These are phyloP conservation scores for Coregonus suidteri DNA, from an alignment of 2,797 vertebrate genomes.

Conservation along the genomic window DNA sequence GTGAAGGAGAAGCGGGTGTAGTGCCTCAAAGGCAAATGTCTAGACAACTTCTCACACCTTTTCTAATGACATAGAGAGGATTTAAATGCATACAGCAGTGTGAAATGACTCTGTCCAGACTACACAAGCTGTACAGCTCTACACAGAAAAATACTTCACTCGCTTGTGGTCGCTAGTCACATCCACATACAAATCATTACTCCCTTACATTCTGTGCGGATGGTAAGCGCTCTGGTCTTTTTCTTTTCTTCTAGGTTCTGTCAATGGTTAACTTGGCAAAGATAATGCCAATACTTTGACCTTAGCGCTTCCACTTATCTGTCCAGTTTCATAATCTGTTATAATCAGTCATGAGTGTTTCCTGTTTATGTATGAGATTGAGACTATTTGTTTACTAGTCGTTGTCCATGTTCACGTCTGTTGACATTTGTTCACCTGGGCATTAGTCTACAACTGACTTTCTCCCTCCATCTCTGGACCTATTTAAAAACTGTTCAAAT, in stretches of 20 bases:
- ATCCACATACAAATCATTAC: not conserved
- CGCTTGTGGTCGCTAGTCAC: no score
- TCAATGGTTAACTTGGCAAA: constrained; percentile 56
- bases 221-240: not conserved
- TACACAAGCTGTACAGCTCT: not conserved
- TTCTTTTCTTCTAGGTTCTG: constrained; percentile 27
- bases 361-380: no score
- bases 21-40: not conserved
- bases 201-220: not conserved
- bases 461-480: not conserved
- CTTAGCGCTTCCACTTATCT: constrained; percentile 15
- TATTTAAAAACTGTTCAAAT: not conserved
- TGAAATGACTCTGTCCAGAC: not conserved
- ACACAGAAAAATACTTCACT: no score
- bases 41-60: not conserved
- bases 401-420: no score
- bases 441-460: not conserved
- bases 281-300: constrained; percentile 59
- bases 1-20: not conserved
- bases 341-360: not conserved
- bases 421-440: no score
- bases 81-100: not conserved
- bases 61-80: not conserved
- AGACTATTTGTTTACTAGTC: no score
- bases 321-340: not conserved